Evolutionary conservation across 2,888 invertebrate genomes (phyloP).

Genomic region (Proisotoma minuta): DNA sequence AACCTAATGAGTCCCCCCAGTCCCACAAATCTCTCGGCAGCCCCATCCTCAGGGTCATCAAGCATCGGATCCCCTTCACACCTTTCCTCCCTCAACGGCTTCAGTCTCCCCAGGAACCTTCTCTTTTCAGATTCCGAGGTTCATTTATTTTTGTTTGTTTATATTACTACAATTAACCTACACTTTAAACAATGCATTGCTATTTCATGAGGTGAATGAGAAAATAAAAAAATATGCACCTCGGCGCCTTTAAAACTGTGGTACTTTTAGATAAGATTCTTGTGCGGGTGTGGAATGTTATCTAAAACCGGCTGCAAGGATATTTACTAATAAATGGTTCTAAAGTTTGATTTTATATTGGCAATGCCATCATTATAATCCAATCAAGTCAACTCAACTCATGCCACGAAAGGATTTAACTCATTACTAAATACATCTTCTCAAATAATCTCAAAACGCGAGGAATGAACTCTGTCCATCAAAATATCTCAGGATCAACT

Average conservation of each 20-base stretch:
- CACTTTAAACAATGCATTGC: too few relatives aligned
- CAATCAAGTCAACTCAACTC: conserved; percentile 22
- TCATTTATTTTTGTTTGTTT: conserved; percentile 12
- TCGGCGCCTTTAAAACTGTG: background rate
- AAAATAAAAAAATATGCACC: too few relatives aligned
- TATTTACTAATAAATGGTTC: background rate
- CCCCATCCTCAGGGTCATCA: conserved; percentile 9
- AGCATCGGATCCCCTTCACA: conserved; percentile 22
- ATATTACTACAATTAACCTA: background rate
- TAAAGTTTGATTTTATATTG: background rate
- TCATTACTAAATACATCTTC: conserved; percentile 3
- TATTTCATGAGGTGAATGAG: too few relatives aligned
- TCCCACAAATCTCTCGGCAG: conserved; percentile 29
- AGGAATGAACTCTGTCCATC: too few relatives aligned
- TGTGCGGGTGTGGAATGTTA: background rate
- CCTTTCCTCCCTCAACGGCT: conserved; percentile 26
- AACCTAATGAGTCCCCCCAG: conserved; percentile 29
- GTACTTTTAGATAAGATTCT: conserved; percentile 8
- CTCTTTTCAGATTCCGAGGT: conserved; percentile 45
- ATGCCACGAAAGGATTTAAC: conserved; percentile 2
- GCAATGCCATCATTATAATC: conserved; percentile 31
- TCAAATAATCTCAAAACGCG: too few relatives aligned
- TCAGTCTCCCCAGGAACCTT: conserved; percentile 42
- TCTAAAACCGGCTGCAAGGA: background rate
- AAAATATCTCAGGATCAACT: too few relatives aligned